phyloP scores from a whole-genome alignment of 2,113 vertebrate genomes.

The Nannobrachium achirus region DNA sequence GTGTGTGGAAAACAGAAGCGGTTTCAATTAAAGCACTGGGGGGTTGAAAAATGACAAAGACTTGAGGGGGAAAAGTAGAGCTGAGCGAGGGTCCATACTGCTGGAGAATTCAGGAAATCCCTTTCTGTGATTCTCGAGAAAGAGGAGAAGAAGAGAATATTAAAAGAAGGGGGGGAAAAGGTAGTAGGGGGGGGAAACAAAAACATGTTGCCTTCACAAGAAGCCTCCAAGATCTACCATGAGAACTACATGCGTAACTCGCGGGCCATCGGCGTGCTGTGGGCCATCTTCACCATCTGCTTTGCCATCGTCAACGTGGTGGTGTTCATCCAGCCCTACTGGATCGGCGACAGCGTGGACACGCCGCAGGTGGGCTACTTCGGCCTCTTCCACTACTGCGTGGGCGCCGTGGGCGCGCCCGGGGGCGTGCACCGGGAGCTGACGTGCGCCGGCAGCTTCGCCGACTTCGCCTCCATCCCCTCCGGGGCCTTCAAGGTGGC shows the following conservation, averaged over 20 bases:
- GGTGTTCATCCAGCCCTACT: constrained; percentile 98
- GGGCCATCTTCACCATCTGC: constrained; percentile 99
- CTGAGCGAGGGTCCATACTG: neutral
- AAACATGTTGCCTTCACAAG: constrained; percentile 94
- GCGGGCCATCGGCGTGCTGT: constrained; percentile 91
- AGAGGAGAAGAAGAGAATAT: neutral
- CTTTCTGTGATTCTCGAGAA: constrained; percentile 14
- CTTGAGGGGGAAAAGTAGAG: constrained; percentile 5
- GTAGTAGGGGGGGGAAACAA: no score
- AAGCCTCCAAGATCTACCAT: constrained; percentile 97
- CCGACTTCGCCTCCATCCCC: constrained; percentile 94
- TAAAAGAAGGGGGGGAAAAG: no score
- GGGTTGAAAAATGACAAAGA: neutral
- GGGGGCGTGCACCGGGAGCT: constrained; percentile 82
- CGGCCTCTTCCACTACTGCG: constrained; percentile 96
- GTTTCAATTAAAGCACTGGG: neutral
- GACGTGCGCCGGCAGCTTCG: constrained; percentile 92
- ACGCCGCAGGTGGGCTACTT: constrained; percentile 95
- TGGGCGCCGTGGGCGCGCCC: constrained; percentile 86
- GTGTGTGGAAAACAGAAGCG: neutral
- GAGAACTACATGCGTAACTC: constrained; percentile 94
- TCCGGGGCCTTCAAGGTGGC: constrained; percentile 95
- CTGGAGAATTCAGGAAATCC: neutral
- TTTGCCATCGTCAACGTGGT: constrained; percentile 98
- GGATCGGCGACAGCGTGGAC: constrained; percentile 96